Conservation (phyloP, 2,888 invertebrate species). For the Hipparchia semele region DNA sequence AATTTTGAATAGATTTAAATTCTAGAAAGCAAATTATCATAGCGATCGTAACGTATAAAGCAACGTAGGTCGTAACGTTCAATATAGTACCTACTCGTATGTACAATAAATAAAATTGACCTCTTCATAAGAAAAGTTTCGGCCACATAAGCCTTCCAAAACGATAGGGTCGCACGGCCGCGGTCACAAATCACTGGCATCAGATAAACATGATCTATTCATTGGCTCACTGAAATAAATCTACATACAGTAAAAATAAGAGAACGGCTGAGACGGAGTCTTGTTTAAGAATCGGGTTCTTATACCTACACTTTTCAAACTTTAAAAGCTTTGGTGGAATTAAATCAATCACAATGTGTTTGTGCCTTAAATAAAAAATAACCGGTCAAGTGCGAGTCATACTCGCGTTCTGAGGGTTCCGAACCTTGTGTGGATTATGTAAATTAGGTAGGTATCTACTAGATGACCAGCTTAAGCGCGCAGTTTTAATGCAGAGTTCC, state of each 20-base stretch:
- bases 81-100: neutral
- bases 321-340: neutral
- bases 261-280: neutral
- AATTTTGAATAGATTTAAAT: neutral
- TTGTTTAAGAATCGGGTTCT: too few species aligned
- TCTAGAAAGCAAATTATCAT: neutral
- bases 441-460: too few species aligned
- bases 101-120: neutral
- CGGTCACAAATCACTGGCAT: conserved; percentile 36
- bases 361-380: neutral
- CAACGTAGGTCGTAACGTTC: neutral
- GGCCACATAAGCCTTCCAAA: neutral
- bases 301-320: conserved; percentile 20
- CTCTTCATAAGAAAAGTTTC: conserved; percentile 7
- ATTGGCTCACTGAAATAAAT: conserved; percentile 34
- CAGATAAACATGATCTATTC: conserved; percentile 35
- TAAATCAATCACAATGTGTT: neutral
- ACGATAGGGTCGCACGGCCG: conserved; percentile 43
- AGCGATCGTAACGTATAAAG: too few species aligned
- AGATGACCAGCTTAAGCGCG: too few species aligned
- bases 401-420: too few species aligned
- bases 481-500: too few species aligned
- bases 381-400: too few species aligned
- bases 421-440: too few species aligned
- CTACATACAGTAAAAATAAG: conserved; percentile 28